Base-by-base conservation (phyloP, 2,797 vertebrate genomes). In the Brachymystax lenok region DNA sequence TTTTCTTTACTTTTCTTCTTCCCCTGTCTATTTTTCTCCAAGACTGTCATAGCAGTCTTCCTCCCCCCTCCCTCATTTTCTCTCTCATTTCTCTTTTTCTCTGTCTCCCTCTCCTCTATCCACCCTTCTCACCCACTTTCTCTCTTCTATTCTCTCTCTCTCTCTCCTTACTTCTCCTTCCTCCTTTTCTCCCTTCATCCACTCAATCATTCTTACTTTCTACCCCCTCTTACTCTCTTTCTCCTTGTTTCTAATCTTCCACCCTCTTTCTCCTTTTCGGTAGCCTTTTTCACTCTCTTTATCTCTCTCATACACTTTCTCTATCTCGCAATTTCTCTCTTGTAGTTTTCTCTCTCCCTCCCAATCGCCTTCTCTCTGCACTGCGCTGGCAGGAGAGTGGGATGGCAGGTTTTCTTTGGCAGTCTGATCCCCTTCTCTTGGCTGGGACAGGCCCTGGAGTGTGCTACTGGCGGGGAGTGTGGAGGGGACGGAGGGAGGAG, bases 391-490 rank as follows among this genome's bases (percentile, higher is more conserved):
- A 91, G 86, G 76, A 87, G 19, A 56, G 80, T 86, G 77, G 80
- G 88, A 87, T 88, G 87, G 90, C 91, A 92, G 93, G 86, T 94
- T 94, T 94, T 92, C 82, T 90, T 81, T 90, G 91, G 94, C 94
- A 93, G 92, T 86, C 89, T 91, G 81, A 86, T 90, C 88, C 92
- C 85, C 82, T 71, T 87, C 80, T 90, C 80, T 92, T 93, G 75
- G 87, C 93, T 86, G 91, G 88, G 92, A 92, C 93, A 82, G 90
- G 89, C 91, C 93, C 89, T 94, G 89, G 89, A 92, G 94, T 87
- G 89, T 90, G 95, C 95, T 96, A 96, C 96, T 97, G 96, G 94
- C 95, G 96, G 92, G 84, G 88, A 94, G 89, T 83, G 86, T 90
- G 71, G 85, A 90, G 93, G 93, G 93, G 94, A 94, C 95, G 94